Evolutionary conservation across 2,113 vertebrate genomes (phyloP), one percentile per base, ranked within the genome.

Genomic region (Poecile atricapillus): DNA sequence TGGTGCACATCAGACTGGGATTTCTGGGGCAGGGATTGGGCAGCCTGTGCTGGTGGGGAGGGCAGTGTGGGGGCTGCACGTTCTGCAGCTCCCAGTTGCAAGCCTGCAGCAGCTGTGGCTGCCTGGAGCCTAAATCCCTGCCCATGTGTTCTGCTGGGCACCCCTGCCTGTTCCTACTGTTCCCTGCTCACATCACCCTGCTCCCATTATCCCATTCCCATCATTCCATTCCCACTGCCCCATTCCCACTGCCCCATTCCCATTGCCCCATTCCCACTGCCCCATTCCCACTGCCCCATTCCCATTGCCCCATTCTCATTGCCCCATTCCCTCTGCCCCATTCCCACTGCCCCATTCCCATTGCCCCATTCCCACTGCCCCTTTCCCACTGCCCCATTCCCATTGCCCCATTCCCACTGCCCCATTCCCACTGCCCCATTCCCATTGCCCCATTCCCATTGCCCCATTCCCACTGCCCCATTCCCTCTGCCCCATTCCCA

Each of bases 41-140:
- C 68, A 80, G 41, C 35, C 33, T 1, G 5, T 41, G 47, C 53
- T 0, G 1, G 39, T 0, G 0, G 25, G 5, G 55, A 50, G 44
- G 37, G 37, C 83, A 62, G 7, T 1, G 11, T 39, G 56, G 84
- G 62, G 49, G 15, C 35, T 55, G 78, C 68, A 74, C 8, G 52
- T 70, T 27, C 55, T 21, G 28, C 13, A 25, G 43, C n/a, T 79
- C 67, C 71, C 13, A 9, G 1, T 73, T 39, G 35, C 67, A 76
- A 46, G 14, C n/a, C 22, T 65, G 4, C 56, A 44, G 46, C 37
- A 58, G 46, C 47, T 78, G 46, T 9, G n/a, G 10, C 59, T 55
- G 59, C 52, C 28, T 13, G n/a, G 56, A 64, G 53, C 60, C 18
- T 39, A 28, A 31, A 25, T 8, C 41, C n/a, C 44, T 59, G 69